A percentile compares a stretch with the other conserved stretches of the same genome.
phyloP scores from a whole-genome alignment of 2,113 vertebrate species.

The Isichthys henryi region DNA sequence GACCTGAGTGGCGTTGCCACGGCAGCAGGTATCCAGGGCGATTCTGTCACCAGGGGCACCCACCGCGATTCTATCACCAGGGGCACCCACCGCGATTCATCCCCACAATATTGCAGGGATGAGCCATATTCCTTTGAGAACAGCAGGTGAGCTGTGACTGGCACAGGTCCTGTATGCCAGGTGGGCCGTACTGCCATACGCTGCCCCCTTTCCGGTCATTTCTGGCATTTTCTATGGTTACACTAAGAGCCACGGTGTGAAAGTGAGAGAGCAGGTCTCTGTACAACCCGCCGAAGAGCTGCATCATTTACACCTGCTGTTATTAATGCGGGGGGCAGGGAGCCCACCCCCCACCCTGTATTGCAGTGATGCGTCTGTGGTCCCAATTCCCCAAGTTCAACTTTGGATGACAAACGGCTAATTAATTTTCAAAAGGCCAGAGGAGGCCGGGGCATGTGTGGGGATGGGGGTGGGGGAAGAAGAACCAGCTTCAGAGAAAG shows the following conservation, averaged over 20 bases:
- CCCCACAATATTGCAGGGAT: neutral
- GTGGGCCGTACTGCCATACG: neutral
- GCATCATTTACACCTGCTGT: neutral
- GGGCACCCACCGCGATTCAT: neutral
- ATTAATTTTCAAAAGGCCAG: conserved; percentile 59
- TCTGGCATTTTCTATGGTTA: neutral
- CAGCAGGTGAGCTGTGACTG: neutral
- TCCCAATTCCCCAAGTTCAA: conserved; percentile 51
- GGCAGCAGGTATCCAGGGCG: conserved; percentile 10
- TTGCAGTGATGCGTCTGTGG: conserved; percentile 23
- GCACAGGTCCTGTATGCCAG: neutral
- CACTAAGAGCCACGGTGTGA: neutral
- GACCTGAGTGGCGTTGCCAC: neutral
- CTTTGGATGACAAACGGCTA: conserved; percentile 64
- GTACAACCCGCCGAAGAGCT: neutral
- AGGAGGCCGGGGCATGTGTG: conserved; percentile 51
- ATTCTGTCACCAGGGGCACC: neutral
- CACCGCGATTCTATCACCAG: neutral
- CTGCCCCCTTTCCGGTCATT: neutral
- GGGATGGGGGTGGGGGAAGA: neutral
- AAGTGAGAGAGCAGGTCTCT: neutral
- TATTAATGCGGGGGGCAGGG: neutral
- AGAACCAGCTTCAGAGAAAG: conserved; percentile 58
- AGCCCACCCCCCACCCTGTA: conserved; percentile 22
- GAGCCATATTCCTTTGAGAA: neutral